Evolutionary conservation across 2,113 vertebrate species (phyloP).

Genomic region (Corythoichthys haematopterus): DNA sequence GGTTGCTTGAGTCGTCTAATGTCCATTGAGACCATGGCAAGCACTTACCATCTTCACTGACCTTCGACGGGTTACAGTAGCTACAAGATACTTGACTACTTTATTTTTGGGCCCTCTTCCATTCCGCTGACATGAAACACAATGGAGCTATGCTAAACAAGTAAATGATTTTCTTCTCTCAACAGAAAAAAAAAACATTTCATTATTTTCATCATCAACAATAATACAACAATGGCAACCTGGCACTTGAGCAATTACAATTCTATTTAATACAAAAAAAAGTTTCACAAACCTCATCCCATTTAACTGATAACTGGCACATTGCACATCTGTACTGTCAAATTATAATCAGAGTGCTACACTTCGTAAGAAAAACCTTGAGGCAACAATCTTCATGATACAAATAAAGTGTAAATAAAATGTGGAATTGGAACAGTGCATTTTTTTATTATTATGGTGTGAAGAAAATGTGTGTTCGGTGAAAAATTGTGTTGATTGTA

Average conservation of each 20-base stretch:
- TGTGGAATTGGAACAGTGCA: neutral
- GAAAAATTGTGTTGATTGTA: neutral
- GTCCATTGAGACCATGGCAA: slow-evolving; percentile 38
- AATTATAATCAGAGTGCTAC: slow-evolving; percentile 29
- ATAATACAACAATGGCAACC: slow-evolving; percentile 28
- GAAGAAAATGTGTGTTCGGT: neutral
- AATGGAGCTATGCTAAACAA: slow-evolving; percentile 40
- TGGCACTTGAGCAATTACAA: slow-evolving; percentile 44
- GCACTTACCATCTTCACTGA: slow-evolving; percentile 53
- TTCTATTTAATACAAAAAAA: slow-evolving; percentile 19
- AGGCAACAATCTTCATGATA: neutral
- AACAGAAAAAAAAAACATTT: slow-evolving; percentile 12
- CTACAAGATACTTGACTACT: slow-evolving; percentile 33
- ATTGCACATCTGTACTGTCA: slow-evolving; percentile 13
- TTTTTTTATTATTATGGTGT: neutral
- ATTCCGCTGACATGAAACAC: slow-evolving; percentile 32
- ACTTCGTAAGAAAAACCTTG: neutral
- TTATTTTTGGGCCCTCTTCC: slow-evolving; percentile 2
- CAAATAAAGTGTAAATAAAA: neutral
- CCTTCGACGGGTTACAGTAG: slow-evolving; percentile 49
- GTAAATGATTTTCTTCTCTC: slow-evolving; percentile 20
- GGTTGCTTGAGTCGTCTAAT: slow-evolving; percentile 43
- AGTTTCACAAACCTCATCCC: slow-evolving; percentile 7
- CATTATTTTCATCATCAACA: slow-evolving; percentile 15
- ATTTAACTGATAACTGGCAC: slow-evolving; percentile 41